Base-by-base conservation (phyloP, 2,797 vertebrate species). In the Rhinatrema bivittatum region DNA sequence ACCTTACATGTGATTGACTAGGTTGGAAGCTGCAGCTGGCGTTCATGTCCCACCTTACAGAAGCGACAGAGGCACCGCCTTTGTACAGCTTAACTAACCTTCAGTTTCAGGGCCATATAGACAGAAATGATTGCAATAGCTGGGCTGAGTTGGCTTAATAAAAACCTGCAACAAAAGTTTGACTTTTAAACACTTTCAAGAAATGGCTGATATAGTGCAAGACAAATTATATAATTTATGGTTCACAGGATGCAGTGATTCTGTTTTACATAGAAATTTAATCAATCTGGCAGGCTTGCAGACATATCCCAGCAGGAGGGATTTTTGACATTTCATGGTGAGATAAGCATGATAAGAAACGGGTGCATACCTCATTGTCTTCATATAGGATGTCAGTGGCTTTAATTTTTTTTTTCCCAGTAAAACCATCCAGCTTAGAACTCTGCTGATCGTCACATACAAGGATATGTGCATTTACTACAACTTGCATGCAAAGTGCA, bases 241-340 rank as follows among this genome's bases (percentile, higher is more conserved):
- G 79, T 77, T 76, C 68, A 71, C 54, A 66, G 68, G 66, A 71
- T 70, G 61, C 62, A 75, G 62, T 50, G 26, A 76, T 70, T 70
- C 69, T 51, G 32, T 67, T 72, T 65, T 66, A 68, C 70, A 77
- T 53, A 76, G 70, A 76, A 80, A 73, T 72, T 72, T 78, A 82
- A 79, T 79, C 78, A 75, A 55, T 75, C 63, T 77, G 69, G 65
- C 70, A 56, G 64, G 62, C 63, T 67, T 59, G 56, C 57, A 68
- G 67, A 65, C 62, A 62, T 60, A 63, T 63, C 76, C 68, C 78
- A 68, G 76, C 59, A 65, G 79, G 78, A 75, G 66, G 63, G 62
- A 64, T 62, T 79, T 76, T 50, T 81, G 76, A 79, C 72, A 79
- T 82, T 85, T 85, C 75, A 76, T 79, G 74, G 74, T 63, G 48